Evolutionary conservation across 2,888 invertebrate species (phyloP), one percentile per base, ranked within the genome.

Genomic region (Diogma glabrata): DNA sequence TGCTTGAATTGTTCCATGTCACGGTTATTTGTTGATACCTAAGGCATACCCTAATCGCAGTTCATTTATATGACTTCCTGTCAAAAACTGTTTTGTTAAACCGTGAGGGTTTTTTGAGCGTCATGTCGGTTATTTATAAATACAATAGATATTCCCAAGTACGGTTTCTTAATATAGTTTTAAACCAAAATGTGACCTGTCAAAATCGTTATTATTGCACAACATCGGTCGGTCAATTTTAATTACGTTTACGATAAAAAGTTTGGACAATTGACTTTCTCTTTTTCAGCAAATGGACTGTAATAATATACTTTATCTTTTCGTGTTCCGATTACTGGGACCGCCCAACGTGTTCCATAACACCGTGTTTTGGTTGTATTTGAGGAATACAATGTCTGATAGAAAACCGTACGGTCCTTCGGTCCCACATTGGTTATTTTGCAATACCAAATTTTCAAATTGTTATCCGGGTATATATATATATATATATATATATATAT

Each of bases 391-490:
- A 40, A 19, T 7, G 40, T 40, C 40, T 40, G 40, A 40, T 9
- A 40, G 9, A 40, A 40, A 7, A 40, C 40, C 9, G 17, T 40
- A 7, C 40, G 40, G 40, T 40, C 40, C 40, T 40, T 9, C 40
- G 10, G 40, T 19, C 40, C 40, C 40, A 40, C 40, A 40, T 40
- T 40, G 40, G 40, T 40, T 40, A 40, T 40, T 40, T 10, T 40
- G 4, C 17, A 40, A 40, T 40, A 3, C 19, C 40, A 40, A 40
- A 40, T 7, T 40, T 40, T 4, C 7, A 40, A 40, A 40, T 40
- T 40, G 40, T 40, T 40, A 40, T 40, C 9, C 40, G 40, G 40
- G 40, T 33, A 33, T 33, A n/a, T n/a, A n/a, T n/a, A n/a, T n/a
- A n/a, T n/a, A n/a, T n/a, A n/a, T n/a, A n/a, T n/a, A n/a, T n/a